Evolutionary conservation across 2,888 invertebrate species (phyloP).

Genomic region (Sthenelais limicola): DNA sequence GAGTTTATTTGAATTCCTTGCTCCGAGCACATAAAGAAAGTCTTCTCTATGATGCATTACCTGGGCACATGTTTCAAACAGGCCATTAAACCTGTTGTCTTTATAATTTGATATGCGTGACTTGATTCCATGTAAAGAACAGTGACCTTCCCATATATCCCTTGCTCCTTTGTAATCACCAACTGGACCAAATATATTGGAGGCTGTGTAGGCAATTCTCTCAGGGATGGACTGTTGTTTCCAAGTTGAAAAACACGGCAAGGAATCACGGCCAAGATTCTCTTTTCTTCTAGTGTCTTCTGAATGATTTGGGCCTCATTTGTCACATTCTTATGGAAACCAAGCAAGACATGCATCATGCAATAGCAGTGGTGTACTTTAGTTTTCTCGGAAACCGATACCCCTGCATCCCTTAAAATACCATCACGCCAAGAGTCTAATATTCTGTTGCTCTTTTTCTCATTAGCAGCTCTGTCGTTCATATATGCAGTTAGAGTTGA

Average conservation of each 20-base stretch:
- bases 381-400: not conserved
- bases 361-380: constrained; percentile 16
- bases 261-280: constrained; percentile 2
- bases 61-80: constrained; percentile 49
- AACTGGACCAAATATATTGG: constrained; percentile 21
- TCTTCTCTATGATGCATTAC: constrained; percentile 44
- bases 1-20: constrained; percentile 35
- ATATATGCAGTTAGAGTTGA: not conserved
- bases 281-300: not conserved
- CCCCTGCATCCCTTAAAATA: not conserved
- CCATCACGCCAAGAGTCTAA: constrained; percentile 3
- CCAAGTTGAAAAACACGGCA: not conserved
- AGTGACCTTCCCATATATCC: constrained; percentile 8
- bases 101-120: constrained; percentile 9
- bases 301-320: not conserved
- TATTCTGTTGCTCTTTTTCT: constrained; percentile 18
- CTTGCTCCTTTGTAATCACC: constrained; percentile 9
- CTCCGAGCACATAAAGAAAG: constrained; percentile 41
- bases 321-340: constrained; percentile 24
- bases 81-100: constrained; percentile 50
- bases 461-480: constrained; percentile 26
- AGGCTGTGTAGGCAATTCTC: not conserved
- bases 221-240: constrained; percentile 2
- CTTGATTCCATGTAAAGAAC: constrained; percentile 19
- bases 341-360: constrained; percentile 12